These are phyloP conservation scores for Sigmodon hispidus DNA, from an alignment of 2,113 vertebrate genomes.

Conservation along the genomic window DNA sequence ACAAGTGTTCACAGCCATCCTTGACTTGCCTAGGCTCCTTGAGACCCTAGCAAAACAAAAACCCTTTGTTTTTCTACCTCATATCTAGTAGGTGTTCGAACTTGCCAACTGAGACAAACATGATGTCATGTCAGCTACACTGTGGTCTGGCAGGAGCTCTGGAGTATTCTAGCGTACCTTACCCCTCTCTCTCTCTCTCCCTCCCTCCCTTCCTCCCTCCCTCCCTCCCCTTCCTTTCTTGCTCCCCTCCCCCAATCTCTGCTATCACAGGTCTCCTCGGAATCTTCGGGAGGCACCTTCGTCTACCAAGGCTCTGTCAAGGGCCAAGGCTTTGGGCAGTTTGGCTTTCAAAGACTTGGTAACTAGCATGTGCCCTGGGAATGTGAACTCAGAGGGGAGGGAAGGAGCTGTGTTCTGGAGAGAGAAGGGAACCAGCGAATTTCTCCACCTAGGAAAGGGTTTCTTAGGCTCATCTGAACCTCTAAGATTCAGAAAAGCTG, in stretches of 20 bases:
- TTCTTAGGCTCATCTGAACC: background rate
- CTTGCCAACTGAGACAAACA: no score
- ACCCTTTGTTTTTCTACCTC: background rate
- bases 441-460: background rate
- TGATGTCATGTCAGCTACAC: rapidly evolving
- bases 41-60: background rate
- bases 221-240: background rate
- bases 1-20: background rate
- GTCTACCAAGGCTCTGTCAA: constrained; percentile 98
- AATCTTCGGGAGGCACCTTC: constrained; percentile 94
- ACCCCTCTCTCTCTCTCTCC: background rate
- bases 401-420: rapidly evolving
- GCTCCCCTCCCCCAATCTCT: background rate
- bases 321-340: constrained; percentile 98
- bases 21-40: background rate
- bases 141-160: background rate
- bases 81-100: background rate
- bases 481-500: background rate
- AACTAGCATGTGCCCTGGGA: constrained; percentile 71
- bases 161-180: background rate
- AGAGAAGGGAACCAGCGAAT: background rate
- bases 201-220: background rate
- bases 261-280: constrained; percentile 92
- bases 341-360: constrained; percentile 98
- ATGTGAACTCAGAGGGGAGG: rapidly evolving